A percentile compares a stretch with the other conserved stretches of the same genome.
These are phyloP conservation scores for Leptestheria dahalacensis DNA, from an alignment of 1,140 invertebrate species.

Conservation along the genomic window DNA sequence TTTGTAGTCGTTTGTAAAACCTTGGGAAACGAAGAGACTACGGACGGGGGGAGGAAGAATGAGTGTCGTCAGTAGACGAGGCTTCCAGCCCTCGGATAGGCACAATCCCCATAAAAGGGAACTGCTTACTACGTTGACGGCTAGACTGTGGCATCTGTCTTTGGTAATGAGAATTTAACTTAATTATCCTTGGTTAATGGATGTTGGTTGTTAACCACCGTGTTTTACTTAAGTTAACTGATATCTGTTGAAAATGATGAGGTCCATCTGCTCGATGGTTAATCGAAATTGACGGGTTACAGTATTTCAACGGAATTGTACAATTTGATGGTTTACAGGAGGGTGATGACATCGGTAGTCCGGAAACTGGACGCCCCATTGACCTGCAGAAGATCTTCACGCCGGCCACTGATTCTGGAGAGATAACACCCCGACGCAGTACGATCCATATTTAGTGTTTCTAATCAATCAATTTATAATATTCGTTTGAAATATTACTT, in stretches of 20 bases:
- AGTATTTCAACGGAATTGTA: neutral
- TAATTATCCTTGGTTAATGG: too few species aligned
- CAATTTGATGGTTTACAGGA: too few species aligned
- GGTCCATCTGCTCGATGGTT: too few species aligned
- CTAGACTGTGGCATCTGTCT: constrained; percentile 58
- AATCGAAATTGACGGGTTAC: too few species aligned
- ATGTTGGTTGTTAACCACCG: too few species aligned
- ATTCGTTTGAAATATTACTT: neutral
- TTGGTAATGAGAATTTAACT: too few species aligned
- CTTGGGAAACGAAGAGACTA: neutral
- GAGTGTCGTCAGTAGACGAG: constrained; percentile 37
- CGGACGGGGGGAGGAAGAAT: neutral
- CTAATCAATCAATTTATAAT: neutral
- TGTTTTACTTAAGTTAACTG: too few species aligned
- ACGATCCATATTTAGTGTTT: neutral
- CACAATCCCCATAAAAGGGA: constrained; percentile 60
- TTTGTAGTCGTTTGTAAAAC: neutral
- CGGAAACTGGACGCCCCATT: constrained; percentile 32
- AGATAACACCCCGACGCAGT: constrained; percentile 40
- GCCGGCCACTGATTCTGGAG: constrained; percentile 55
- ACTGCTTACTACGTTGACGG: constrained; percentile 59
- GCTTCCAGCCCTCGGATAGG: constrained; percentile 68
- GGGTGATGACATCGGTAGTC: constrained; percentile 16
- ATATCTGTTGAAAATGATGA: too few species aligned
- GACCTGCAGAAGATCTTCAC: constrained; percentile 72